Conservation (phyloP, 2,888 invertebrate species). For the Leucoptera coffeella region DNA sequence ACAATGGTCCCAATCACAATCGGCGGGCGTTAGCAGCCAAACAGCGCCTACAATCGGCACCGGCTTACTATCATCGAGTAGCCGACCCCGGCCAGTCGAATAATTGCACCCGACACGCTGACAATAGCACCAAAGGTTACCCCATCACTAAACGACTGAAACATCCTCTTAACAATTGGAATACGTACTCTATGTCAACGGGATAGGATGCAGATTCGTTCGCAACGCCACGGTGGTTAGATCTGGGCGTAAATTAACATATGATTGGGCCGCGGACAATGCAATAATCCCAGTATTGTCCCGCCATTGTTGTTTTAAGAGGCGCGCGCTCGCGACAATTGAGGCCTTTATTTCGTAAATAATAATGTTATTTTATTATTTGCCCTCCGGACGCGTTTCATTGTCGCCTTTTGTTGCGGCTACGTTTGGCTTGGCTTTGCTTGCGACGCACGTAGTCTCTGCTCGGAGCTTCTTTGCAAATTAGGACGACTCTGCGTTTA, state of each 20-base stretch:
- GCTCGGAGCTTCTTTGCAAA: no score
- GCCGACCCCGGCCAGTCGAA: conserved; percentile 28
- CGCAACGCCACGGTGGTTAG: conserved; percentile 12
- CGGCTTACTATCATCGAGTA: conserved; percentile 14
- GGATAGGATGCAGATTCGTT: conserved; percentile 6
- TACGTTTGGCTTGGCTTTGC: background rate
- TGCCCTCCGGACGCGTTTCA: conserved; percentile 22
- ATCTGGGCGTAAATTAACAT: conserved; percentile 22
- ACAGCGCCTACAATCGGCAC: conserved; percentile 5
- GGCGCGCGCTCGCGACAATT: conserved; percentile 42
- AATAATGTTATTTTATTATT: conserved; percentile 40
- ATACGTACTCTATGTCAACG: conserved; percentile 9
- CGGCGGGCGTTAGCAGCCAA: background rate
- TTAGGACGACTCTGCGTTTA: no score
- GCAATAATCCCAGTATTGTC: conserved; percentile 54
- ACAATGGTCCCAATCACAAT: conserved; percentile 2
- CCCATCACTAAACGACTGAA: conserved; percentile 17
- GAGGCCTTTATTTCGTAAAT: conserved; percentile 52
- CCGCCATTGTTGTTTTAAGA: conserved; percentile 54
- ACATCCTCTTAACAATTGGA: conserved; percentile 8
- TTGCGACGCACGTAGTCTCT: no score
- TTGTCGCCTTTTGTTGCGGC: conserved; percentile 21
- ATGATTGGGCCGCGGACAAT: conserved; percentile 48
- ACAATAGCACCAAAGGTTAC: conserved; percentile 29
- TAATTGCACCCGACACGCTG: conserved; percentile 51